Conservation (phyloP, 1,140 invertebrate species). For the Drosophila tsacasi region DNA sequence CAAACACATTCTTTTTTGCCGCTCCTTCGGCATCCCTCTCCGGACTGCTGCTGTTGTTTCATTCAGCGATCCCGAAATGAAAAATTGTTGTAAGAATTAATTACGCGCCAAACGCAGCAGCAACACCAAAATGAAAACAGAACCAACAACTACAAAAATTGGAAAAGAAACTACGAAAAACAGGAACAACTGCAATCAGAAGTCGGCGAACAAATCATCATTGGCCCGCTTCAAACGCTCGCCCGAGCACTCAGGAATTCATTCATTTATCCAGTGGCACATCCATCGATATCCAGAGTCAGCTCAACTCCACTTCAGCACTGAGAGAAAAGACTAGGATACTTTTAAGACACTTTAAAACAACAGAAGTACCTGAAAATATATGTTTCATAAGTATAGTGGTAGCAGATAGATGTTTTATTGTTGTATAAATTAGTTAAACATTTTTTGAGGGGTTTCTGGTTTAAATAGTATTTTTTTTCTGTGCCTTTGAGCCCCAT, state of each 20-base stretch:
- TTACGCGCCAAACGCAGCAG: constrained; percentile 76
- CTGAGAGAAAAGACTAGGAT: neutral
- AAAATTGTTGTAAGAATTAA: constrained; percentile 82
- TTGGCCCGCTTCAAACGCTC: constrained; percentile 70
- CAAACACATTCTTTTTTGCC: constrained; percentile 72
- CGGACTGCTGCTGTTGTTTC: constrained; percentile 51
- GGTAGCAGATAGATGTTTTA: neutral
- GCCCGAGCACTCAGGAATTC: constrained; percentile 58
- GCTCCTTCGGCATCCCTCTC: constrained; percentile 2
- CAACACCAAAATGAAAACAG: constrained; percentile 24
- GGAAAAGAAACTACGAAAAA: constrained; percentile 12
- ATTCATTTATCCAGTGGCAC: constrained; percentile 55
- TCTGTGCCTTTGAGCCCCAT: neutral
- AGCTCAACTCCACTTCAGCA: constrained; percentile 17
- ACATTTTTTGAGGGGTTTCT: neutral
- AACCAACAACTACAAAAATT: neutral
- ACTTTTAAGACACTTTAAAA: no score
- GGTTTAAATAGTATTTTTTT: neutral
- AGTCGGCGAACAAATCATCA: constrained; percentile 56
- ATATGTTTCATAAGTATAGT: no score
- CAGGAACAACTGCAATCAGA: constrained; percentile 45
- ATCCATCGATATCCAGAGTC: constrained; percentile 54
- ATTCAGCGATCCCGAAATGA: constrained; percentile 70
- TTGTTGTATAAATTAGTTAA: neutral
- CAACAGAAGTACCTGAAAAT: neutral